Evolutionary conservation across 2,797 vertebrate genomes (phyloP).

Genomic region (Pipistrellus pygmaeus): DNA sequence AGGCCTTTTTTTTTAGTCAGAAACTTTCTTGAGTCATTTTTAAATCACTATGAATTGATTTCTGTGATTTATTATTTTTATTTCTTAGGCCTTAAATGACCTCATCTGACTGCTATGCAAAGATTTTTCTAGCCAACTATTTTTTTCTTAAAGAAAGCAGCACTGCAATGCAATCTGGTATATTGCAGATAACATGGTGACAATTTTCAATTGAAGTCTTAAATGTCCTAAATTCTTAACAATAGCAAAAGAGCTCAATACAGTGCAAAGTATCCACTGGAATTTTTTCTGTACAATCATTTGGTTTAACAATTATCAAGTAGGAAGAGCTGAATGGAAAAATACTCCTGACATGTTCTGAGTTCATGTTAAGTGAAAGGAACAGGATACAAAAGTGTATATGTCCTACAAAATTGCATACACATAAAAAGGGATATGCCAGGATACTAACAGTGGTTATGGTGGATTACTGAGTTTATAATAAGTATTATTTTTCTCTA

Average conservation of each 20-base stretch:
- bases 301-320: not conserved
- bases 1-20: not conserved
- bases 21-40: not conserved
- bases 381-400: not conserved
- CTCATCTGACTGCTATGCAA: not conserved
- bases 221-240: not conserved
- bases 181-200: not conserved
- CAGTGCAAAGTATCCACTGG: not conserved
- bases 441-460: not conserved
- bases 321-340: not conserved
- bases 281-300: not conserved
- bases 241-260: not conserved
- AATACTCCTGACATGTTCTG: not conserved
- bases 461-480: not conserved
- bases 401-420: not conserved
- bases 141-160: not conserved
- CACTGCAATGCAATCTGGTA: not conserved
- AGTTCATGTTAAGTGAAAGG: not conserved
- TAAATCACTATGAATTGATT: not conserved
- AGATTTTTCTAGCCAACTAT: not conserved
- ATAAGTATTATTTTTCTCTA: not conserved
- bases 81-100: not conserved
- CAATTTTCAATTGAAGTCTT: not conserved
- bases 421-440: not conserved
- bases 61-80: conserved; percentile 10